Conservation (phyloP, 2,113 vertebrate species). For the Pteronura brasiliensis region DNA sequence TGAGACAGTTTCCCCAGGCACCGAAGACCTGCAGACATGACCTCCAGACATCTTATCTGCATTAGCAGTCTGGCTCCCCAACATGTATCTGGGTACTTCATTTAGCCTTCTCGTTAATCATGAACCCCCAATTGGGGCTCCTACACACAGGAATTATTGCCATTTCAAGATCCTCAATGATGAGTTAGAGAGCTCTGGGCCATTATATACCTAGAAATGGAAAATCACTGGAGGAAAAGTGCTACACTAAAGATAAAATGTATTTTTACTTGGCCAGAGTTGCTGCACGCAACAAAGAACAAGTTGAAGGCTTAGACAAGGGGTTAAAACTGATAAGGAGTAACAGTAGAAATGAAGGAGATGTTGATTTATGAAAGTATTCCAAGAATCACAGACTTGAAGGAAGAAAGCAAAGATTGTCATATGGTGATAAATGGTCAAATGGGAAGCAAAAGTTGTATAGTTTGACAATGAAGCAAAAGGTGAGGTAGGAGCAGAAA, state of each 20-base stretch:
- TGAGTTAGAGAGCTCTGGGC: background rate
- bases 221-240: background rate
- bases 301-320: background rate
- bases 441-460: background rate
- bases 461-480: conserved; percentile 24
- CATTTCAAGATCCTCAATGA: background rate
- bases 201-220: background rate
- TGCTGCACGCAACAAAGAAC: background rate
- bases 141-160: background rate
- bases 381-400: background rate
- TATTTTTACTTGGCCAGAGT: conserved; percentile 13
- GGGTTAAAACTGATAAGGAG: background rate
- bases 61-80: background rate
- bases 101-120: conserved; percentile 22
- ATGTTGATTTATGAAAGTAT: conserved; percentile 23
- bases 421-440: background rate
- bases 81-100: background rate
- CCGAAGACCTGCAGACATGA: background rate
- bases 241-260: background rate
- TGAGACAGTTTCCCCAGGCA: background rate
- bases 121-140: background rate
- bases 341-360: background rate
- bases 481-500: background rate
- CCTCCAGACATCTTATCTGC: background rate
- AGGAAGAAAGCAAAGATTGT: conserved; percentile 4